Evolutionary conservation across 2,113 vertebrate species (phyloP).

Genomic region (Athene cunicularia): DNA sequence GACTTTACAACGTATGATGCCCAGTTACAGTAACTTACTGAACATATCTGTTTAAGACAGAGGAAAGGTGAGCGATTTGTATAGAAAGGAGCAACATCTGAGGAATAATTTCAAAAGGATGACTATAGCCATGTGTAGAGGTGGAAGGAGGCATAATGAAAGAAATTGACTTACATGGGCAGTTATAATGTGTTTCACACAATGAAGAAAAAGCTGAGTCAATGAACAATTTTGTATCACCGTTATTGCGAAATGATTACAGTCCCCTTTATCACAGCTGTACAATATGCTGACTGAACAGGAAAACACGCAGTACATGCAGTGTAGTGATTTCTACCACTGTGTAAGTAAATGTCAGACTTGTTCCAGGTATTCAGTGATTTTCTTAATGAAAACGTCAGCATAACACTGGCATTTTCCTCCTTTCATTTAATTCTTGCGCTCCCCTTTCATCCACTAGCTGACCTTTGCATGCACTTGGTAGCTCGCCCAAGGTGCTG

Average conservation of each 20-base stretch:
- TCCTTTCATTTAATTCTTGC: constrained; percentile 49
- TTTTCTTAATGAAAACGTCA: constrained; percentile 70
- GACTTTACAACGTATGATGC: neutral
- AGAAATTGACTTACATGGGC: neutral
- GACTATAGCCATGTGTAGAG: neutral
- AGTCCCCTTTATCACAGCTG: constrained; percentile 29
- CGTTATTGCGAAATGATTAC: neutral
- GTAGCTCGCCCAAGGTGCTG: constrained; percentile 52
- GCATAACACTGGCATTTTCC: constrained; percentile 47
- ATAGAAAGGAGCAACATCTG: neutral
- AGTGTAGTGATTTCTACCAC: constrained; percentile 8
- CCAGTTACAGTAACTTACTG: neutral
- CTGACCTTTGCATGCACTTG: constrained; percentile 55
- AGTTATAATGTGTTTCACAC: neutral
- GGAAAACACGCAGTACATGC: constrained; percentile 12
- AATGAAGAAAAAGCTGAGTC: constrained; percentile 9
- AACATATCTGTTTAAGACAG: neutral
- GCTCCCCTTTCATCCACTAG: neutral
- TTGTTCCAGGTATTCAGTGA: constrained; percentile 44
- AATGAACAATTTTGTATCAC: constrained; percentile 9
- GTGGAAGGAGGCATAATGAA: neutral
- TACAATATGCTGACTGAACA: constrained; percentile 52
- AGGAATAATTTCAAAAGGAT: neutral
- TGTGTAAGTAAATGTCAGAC: constrained; percentile 53
- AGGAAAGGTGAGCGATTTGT: neutral